Conservation (phyloP, 2,888 invertebrate genomes). For the Drosophila colorata region DNA sequence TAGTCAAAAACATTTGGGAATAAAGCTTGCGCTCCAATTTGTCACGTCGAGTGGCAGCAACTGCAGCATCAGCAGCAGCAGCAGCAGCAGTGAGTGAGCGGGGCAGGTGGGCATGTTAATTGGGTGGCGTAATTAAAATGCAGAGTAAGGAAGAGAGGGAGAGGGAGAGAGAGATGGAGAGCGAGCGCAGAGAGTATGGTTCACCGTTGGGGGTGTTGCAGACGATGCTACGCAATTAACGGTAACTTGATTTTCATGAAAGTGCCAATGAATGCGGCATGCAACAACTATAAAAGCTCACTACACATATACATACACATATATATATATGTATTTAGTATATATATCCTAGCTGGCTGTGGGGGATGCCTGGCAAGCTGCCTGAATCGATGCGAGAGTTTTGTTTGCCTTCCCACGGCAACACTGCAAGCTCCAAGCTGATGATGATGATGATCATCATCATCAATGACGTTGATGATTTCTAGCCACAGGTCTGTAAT, state of each 20-base stretch:
- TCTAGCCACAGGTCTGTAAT: conserved; percentile 54
- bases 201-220: conserved; percentile 24
- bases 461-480: conserved; percentile 30
- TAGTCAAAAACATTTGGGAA: conserved; percentile 48
- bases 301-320: not conserved
- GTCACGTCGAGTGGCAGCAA: conserved; percentile 36
- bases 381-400: conserved; percentile 44
- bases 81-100: not conserved
- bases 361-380: conserved; percentile 39
- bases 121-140: conserved; percentile 72
- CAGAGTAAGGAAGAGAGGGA: conserved; percentile 17
- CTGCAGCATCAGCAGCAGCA: not conserved
- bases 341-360: conserved; percentile 19
- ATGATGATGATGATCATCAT: conserved; percentile 17
- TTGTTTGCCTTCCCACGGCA: conserved; percentile 67
- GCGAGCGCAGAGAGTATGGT: conserved; percentile 7
- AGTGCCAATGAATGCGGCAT: conserved; percentile 57
- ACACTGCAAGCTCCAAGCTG: conserved; percentile 23
- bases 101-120: conserved; percentile 53
- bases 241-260: conserved; percentile 71
- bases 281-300: conserved; percentile 37
- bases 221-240: conserved; percentile 59
- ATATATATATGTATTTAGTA: conserved; percentile 1
- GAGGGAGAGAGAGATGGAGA: not conserved
- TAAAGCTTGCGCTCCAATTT: conserved; percentile 54